Percentiles rank a stretch among this genome's conserved stretches.
Evolutionary conservation across 2,797 vertebrate genomes (phyloP).

Genomic region (Kryptolebias ocellatus): DNA sequence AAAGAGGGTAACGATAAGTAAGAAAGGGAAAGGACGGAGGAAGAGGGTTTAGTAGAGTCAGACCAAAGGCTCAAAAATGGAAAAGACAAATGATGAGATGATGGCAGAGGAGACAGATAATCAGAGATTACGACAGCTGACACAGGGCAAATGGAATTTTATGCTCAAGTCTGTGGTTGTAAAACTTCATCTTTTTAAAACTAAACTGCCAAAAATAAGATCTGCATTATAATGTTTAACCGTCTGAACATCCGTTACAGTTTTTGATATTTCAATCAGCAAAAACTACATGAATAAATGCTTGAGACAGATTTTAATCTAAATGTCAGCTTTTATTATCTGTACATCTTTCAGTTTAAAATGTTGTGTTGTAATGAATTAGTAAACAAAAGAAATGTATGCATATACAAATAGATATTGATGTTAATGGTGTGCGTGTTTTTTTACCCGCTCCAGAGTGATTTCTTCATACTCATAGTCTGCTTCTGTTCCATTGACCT

Average conservation of each 20-base stretch:
- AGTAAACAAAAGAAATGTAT: not conserved
- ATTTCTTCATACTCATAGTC: conserved; percentile 99
- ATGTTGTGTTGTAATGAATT: not conserved
- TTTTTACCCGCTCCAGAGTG: conserved; percentile 94
- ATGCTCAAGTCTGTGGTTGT: conserved; percentile 2
- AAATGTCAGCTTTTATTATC: not conserved
- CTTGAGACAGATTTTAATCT: not conserved
- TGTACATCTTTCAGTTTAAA: not conserved
- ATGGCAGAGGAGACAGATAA: conserved; percentile 4
- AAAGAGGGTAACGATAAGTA: conserved; percentile 30
- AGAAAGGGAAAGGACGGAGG: conserved; percentile 23
- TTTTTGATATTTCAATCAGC: not conserved
- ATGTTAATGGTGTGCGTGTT: not conserved
- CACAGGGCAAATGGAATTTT: not conserved
- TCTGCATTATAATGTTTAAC: not conserved
- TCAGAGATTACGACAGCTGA: not conserved
- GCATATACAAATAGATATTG: too few species aligned
- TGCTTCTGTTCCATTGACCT: conserved; percentile 97
- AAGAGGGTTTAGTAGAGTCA: conserved; percentile 36
- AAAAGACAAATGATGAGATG: conserved; percentile 20
- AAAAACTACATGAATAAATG: too few species aligned
- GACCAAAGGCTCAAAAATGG: conserved; percentile 4
- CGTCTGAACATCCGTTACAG: not conserved
- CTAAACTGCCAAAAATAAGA: not conserved
- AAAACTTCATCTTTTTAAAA: not conserved